A percentile compares a stretch with the other conserved stretches of the same genome.
phyloP scores from a whole-genome alignment of 2,888 invertebrate species.

The Psylliodes chrysocephalus region DNA sequence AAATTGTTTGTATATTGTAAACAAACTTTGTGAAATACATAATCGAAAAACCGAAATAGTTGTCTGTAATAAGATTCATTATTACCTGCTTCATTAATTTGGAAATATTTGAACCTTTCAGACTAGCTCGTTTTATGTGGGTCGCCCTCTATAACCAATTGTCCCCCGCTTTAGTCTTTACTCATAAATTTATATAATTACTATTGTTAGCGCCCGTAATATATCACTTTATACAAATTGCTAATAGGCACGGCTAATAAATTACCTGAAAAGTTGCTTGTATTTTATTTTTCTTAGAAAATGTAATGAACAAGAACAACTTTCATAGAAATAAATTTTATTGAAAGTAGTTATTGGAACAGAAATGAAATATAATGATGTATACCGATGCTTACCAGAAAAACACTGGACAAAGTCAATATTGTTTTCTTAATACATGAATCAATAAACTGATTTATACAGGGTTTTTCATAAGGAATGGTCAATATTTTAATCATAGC shows the following conservation, averaged over 20 bases:
- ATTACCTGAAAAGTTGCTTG: background rate
- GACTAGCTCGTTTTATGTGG: background rate
- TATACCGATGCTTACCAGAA: too few relatives aligned
- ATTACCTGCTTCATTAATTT: too few relatives aligned
- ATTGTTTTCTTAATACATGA: too few relatives aligned
- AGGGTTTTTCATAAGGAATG: too few relatives aligned
- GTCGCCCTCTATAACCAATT: background rate
- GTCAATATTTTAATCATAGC: too few relatives aligned
- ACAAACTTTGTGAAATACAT: too few relatives aligned
- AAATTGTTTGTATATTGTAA: too few relatives aligned
- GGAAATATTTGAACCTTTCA: too few relatives aligned
- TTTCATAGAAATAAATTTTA: conserved; percentile 11
- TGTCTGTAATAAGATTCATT: too few relatives aligned
- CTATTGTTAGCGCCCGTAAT: conserved; percentile 15
- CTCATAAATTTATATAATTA: conserved; percentile 14
- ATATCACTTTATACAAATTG: conserved; percentile 13
- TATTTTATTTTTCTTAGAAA: conserved; percentile 7
- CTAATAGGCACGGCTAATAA: conserved; percentile 8
- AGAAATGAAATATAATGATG: background rate
- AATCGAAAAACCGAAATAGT: too few relatives aligned
- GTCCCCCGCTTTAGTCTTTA: background rate
- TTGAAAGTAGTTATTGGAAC: background rate
- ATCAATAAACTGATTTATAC: too few relatives aligned
- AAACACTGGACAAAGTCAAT: too few relatives aligned
- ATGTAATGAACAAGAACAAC: background rate